Evolutionary conservation across 2,888 invertebrate genomes (phyloP).

Genomic region (Clitarchus hookeri): DNA sequence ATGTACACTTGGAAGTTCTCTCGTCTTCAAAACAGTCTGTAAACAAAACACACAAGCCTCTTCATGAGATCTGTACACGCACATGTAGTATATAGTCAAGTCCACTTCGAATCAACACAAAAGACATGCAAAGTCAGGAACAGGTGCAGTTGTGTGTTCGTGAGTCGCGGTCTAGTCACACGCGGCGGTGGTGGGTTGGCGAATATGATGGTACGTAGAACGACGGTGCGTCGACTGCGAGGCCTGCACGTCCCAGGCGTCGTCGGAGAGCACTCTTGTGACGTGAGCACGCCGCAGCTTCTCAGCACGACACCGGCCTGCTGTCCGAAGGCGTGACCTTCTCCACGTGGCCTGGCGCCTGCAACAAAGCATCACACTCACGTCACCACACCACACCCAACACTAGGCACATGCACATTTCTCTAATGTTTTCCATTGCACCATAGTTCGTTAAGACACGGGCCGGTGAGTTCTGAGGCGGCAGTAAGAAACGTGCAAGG

Average conservation of each 20-base stretch:
- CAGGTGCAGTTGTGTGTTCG: neutral
- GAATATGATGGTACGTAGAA: neutral
- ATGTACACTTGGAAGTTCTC: neutral
- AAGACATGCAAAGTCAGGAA: neutral
- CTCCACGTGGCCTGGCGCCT: conserved; percentile 60
- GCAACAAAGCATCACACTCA: conserved; percentile 57
- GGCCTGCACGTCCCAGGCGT: conserved; percentile 55
- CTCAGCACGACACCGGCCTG: conserved; percentile 55
- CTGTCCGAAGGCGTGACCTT: conserved; percentile 67
- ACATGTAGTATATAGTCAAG: neutral
- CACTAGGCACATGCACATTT: no score
- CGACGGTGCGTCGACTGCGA: conserved; percentile 23
- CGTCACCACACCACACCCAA: no score
- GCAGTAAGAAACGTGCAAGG: no score
- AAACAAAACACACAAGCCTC: neutral
- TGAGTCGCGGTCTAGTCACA: no score
- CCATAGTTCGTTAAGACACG: no score
- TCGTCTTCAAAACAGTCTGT: neutral
- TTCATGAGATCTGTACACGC: conserved; percentile 1
- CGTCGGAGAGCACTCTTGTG: conserved; percentile 50
- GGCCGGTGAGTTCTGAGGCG: no score
- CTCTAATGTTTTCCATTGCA: no score
- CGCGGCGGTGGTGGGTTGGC: conserved; percentile 4
- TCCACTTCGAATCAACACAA: neutral
- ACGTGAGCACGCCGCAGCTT: neutral